Base-by-base conservation (phyloP, 2,888 invertebrate genomes). In the Sarcophaga subvicina region DNA sequence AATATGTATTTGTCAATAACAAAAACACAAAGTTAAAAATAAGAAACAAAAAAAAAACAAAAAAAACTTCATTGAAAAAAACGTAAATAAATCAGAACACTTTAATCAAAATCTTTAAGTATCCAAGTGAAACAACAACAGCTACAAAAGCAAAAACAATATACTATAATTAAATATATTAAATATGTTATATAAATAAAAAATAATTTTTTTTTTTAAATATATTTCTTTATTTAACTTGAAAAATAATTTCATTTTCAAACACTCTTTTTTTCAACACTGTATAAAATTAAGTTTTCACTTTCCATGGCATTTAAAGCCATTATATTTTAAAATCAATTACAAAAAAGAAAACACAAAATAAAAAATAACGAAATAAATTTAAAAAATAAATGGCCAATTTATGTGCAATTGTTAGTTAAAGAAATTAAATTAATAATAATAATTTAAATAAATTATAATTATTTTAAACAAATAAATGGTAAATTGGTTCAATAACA, bases 61-160 rank as follows among this genome's bases (percentile, higher is more conserved):
- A 25, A 4, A 72, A 45, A 47, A 20, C 12, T 11, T 60, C 59
- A 66, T 59, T 62, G 60, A 47, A 71, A 60, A 49, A 54, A 14
- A 54, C 3, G 17, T 54, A 54, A 54, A 47, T 37, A 69, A 69
- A 47, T 27, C 54, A 54, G 54, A 59, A 81, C 25, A 71, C 67
- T 27, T 81, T 70, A 81, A 87, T 87, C 83, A 83, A 87, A 87
- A 87, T 87, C 70, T 87, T 83, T 71, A 81, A 87, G 54, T 76
- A 84, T 60, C 54, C 64, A 71, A 79, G 49, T 71, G 54, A 72
- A 77, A 66, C 14, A 45, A 12, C 63, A 47, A 75, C 11, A 78
- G n/a, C 37, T 37, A 66, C 63, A 69, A 60, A 63, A 79, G 8
- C 37, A 37, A 10, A 37, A 37, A 47, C 49, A 80, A 71, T 60